A percentile compares a stretch with the other conserved stretches of the same genome.
Conservation (phyloP, 2,113 vertebrate species). For the Eupsittula cactorum region DNA sequence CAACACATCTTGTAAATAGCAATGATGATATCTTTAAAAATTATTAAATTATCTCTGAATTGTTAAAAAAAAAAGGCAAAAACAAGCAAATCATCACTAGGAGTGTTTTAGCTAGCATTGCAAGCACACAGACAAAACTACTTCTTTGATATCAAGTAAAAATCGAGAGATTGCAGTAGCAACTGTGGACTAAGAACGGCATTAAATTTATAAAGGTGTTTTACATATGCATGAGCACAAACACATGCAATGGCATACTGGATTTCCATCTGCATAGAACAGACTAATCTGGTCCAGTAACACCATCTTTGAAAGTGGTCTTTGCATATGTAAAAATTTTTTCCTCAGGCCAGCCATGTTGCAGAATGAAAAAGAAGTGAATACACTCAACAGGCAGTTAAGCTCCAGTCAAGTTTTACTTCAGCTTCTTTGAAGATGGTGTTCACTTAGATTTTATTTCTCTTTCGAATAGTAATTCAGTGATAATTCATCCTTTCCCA, state of each 20-base stretch:
- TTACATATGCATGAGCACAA: not conserved
- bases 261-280: not conserved
- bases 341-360: not conserved
- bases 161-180: not conserved
- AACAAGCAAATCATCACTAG: not conserved
- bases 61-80: not conserved
- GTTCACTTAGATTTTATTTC: not conserved
- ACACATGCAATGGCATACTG: not conserved
- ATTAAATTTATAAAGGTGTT: not conserved
- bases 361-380: not conserved
- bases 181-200: not conserved
- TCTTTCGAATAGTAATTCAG: not conserved
- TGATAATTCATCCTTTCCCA: not conserved
- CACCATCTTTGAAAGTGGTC: not conserved
- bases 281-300: not conserved
- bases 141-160: not conserved
- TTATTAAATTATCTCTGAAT: not conserved
- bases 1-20: not conserved
- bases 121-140: not conserved
- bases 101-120: not conserved
- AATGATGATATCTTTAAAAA: not conserved
- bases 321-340: not conserved
- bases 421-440: not conserved
- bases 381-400: not conserved
- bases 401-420: not conserved